phyloP scores from a whole-genome alignment of 2,888 invertebrate species.

The Merodon equestris region DNA sequence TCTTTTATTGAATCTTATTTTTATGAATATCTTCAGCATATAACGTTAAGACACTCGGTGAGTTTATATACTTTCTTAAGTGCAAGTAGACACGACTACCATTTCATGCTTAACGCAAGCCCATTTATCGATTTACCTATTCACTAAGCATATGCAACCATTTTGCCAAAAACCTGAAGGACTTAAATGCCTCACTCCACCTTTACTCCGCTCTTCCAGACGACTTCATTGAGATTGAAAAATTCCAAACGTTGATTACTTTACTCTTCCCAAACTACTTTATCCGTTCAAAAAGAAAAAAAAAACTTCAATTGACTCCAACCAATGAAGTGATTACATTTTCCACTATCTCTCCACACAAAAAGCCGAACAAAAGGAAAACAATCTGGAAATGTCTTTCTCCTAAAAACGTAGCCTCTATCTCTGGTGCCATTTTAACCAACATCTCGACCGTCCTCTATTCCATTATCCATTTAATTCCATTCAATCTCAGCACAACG shows the following conservation, averaged over 20 bases:
- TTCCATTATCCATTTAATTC: slow-evolving; percentile 21
- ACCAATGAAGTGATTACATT: background rate
- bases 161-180: background rate
- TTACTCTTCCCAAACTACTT: no score
- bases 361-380: background rate
- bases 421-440: slow-evolving; percentile 11
- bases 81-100: no score
- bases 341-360: background rate
- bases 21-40: no score
- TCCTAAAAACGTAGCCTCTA: background rate
- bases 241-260: no score
- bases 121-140: no score
- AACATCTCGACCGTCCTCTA: slow-evolving; percentile 1
- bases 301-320: slow-evolving; percentile 1
- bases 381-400: background rate
- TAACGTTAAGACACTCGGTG: no score
- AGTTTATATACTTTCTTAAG: no score
- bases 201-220: no score
- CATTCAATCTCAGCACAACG: slow-evolving; percentile 17
- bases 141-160: background rate
- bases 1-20: no score
- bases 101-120: no score
- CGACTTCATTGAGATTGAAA: background rate
- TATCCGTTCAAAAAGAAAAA: no score
- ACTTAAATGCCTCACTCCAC: background rate